These are phyloP conservation scores for Magallana ariakensis DNA, from an alignment of 1,140 invertebrate genomes.

Conservation along the genomic window DNA sequence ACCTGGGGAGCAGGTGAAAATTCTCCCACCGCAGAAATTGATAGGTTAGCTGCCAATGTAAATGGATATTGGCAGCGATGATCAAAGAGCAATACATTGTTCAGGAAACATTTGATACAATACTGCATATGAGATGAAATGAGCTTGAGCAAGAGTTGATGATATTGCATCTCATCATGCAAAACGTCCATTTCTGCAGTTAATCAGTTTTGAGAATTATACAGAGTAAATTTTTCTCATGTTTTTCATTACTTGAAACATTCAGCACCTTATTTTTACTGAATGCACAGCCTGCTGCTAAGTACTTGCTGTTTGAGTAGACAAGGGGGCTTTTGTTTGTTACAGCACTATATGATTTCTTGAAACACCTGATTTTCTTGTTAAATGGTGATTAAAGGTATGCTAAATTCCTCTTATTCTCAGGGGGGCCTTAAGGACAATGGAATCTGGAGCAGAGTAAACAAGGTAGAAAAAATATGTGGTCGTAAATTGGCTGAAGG, in stretches of 20 bases:
- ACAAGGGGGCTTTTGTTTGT: constrained; percentile 10
- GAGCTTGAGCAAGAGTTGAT: constrained; percentile 21
- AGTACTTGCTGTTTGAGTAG: constrained; percentile 9
- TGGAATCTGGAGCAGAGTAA: constrained; percentile 1
- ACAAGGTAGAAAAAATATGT: constrained; percentile 18
- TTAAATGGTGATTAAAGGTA: constrained; percentile 17
- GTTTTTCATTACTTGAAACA: background rate
- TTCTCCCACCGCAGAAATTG: background rate
- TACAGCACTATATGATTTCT: constrained; percentile 25
- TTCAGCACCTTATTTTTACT: background rate
- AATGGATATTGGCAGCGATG: constrained; percentile 26
- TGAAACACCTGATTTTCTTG: constrained; percentile 11
- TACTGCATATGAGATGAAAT: constrained; percentile 12
- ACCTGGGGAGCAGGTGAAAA: constrained; percentile 31
- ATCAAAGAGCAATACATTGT: constrained; percentile 1
- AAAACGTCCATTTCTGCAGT: background rate
- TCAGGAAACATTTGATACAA: constrained; percentile 4
- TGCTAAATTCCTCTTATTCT: background rate
- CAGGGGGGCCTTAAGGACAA: background rate
- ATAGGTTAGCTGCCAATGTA: constrained; percentile 21
- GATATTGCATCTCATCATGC: constrained; percentile 22
- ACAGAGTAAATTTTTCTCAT: background rate
- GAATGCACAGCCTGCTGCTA: background rate
- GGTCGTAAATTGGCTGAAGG: constrained; percentile 19
- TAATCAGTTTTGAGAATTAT: background rate